phyloP scores from a whole-genome alignment of 2,888 invertebrate species.

The Sylvicola fuscatus region DNA sequence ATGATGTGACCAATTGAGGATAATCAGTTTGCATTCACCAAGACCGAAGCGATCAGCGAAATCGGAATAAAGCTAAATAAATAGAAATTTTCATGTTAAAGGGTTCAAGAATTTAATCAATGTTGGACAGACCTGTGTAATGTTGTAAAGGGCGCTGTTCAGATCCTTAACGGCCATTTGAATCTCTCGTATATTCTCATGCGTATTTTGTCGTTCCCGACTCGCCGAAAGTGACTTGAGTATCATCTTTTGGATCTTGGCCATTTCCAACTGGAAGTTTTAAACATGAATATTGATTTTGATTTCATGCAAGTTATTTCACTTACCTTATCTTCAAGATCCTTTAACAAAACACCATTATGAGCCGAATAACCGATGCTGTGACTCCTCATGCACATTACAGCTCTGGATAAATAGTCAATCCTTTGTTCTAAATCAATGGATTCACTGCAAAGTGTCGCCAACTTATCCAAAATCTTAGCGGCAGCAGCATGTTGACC shows the following conservation, averaged over 20 bases:
- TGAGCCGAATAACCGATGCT: slow-evolving; percentile 48
- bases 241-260: slow-evolving; percentile 56
- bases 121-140: slow-evolving; percentile 36
- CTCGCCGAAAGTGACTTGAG: slow-evolving; percentile 36
- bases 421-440: slow-evolving; percentile 62
- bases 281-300: background rate
- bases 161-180: slow-evolving; percentile 39
- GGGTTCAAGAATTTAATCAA: slow-evolving; percentile 22
- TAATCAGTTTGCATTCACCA: slow-evolving; percentile 86
- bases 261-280: slow-evolving; percentile 45
- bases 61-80: slow-evolving; percentile 54
- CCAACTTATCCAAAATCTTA: slow-evolving; percentile 68
- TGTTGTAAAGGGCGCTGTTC: slow-evolving; percentile 65
- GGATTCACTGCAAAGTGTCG: slow-evolving; percentile 41
- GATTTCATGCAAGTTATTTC: background rate
- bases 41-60: slow-evolving; percentile 80
- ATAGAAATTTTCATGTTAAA: slow-evolving; percentile 17
- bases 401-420: slow-evolving; percentile 79
- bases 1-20: slow-evolving; percentile 87
- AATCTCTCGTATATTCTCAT: slow-evolving; percentile 35
- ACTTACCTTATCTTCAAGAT: slow-evolving; percentile 69
- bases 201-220: slow-evolving; percentile 29
- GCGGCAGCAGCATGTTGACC: slow-evolving; percentile 87
- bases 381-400: slow-evolving; percentile 87
- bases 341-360: slow-evolving; percentile 61